Percentiles rank a stretch among this genome's conserved stretches.
Conservation (phyloP, 2,113 vertebrate species). For the Regulus satrapa region DNA sequence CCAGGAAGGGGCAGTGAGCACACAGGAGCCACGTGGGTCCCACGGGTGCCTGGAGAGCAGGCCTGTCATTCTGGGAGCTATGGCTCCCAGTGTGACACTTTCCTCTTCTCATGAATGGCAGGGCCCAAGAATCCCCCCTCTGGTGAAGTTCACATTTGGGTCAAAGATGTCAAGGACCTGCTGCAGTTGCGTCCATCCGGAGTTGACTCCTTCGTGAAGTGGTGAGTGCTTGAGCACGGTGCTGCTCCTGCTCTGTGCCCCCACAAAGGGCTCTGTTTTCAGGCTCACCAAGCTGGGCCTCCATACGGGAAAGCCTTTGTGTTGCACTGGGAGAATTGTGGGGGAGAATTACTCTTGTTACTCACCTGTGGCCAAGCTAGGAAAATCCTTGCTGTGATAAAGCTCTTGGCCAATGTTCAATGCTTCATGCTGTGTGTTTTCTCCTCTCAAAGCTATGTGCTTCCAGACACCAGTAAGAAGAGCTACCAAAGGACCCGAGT, state of each 20-base stretch:
- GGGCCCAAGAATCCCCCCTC: slow-evolving; percentile 64
- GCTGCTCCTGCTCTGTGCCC: not conserved
- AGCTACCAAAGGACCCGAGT: slow-evolving; percentile 74
- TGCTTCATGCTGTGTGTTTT: not conserved
- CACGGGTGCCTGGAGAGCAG: not conserved
- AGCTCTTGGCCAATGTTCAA: not conserved
- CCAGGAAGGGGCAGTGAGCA: not conserved
- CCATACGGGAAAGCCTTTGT: not conserved
- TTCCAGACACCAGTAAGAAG: slow-evolving; percentile 76
- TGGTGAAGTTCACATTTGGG: slow-evolving; percentile 73
- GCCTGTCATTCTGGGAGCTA: not conserved
- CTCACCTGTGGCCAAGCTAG: not conserved
- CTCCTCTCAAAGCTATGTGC: slow-evolving; percentile 66
- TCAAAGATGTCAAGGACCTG: slow-evolving; percentile 70
- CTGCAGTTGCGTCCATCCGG: slow-evolving; percentile 70
- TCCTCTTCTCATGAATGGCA: not conserved
- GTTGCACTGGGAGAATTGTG: not conserved
- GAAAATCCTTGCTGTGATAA: not conserved
- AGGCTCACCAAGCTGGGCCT: not conserved
- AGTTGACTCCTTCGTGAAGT: slow-evolving; percentile 74
- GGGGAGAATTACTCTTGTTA: not conserved
- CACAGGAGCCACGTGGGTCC: not conserved
- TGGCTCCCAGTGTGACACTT: not conserved
- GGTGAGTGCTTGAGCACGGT: not conserved
- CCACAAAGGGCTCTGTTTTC: not conserved